phyloP scores from a whole-genome alignment of 2,113 vertebrate genomes.

The Trichechus manatus region DNA sequence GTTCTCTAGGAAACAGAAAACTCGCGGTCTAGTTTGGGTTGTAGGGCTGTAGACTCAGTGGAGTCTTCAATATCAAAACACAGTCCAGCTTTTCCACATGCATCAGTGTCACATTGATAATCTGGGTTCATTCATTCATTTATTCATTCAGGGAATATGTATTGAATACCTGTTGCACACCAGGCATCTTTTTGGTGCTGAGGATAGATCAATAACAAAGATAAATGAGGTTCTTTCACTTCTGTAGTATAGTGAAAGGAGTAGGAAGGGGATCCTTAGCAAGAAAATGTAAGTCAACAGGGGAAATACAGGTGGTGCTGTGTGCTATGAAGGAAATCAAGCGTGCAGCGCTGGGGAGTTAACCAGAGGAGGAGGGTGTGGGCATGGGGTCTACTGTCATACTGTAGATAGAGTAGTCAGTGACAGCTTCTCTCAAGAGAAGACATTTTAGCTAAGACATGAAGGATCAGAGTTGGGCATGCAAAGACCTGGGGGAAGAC shows the following conservation, averaged over 20 bases:
- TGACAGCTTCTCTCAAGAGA: not conserved
- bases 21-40: not conserved
- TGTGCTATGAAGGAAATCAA: rapidly evolving
- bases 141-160: not conserved
- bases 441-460: not conserved
- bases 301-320: not conserved
- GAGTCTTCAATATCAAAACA: not conserved
- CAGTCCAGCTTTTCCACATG: not conserved
- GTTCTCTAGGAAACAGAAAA: not conserved
- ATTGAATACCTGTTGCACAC: not conserved
- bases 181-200: not conserved
- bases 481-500: not conserved
- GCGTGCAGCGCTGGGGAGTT: not conserved
- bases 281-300: not conserved
- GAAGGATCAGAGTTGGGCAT: not conserved
- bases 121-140: too few relatives aligned
- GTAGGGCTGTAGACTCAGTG: not conserved
- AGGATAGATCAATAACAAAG: not conserved
- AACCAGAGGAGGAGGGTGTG: not conserved
- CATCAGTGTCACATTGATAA: not conserved
- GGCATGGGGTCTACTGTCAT: not conserved
- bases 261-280: not conserved
- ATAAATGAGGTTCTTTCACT: not conserved
- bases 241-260: not conserved
- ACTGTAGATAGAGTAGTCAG: too few relatives aligned